Conservation (phyloP, 1,140 invertebrate species). For the Drosophila takahashii region DNA sequence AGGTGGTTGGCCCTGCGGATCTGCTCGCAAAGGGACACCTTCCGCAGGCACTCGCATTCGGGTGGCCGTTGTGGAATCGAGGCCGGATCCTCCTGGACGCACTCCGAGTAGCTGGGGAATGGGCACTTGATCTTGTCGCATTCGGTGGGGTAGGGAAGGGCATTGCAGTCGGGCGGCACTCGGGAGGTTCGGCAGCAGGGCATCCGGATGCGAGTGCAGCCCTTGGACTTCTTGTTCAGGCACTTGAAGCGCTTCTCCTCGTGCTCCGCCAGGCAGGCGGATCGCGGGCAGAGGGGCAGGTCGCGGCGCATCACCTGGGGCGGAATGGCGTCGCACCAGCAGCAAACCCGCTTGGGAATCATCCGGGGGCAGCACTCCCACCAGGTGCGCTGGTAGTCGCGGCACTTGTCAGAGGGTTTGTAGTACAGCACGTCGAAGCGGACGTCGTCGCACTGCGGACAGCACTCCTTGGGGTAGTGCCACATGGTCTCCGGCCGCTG, state of each 20-base stretch:
- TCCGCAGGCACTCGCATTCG: constrained; percentile 27
- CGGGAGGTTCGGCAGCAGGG: constrained; percentile 50
- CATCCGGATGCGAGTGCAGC: constrained; percentile 34
- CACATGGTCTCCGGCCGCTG: neutral
- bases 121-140: constrained; percentile 56
- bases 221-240: neutral
- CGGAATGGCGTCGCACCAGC: constrained; percentile 51
- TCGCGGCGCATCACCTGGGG: constrained; percentile 30
- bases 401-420: constrained; percentile 47
- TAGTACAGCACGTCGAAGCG: constrained; percentile 65
- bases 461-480: constrained; percentile 49
- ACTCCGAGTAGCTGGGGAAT: constrained; percentile 69
- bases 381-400: constrained; percentile 64
- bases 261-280: constrained; percentile 14
- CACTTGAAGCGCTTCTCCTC: constrained; percentile 14
- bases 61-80: neutral
- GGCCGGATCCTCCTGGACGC: constrained; percentile 15
- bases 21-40: neutral
- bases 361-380: constrained; percentile 62
- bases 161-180: constrained; percentile 27
- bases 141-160: rapidly evolving
- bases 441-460: constrained; percentile 16
- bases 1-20: neutral
- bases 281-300: constrained; percentile 10
- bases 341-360: constrained; percentile 54